Evolutionary conservation across 1,140 invertebrate species (phyloP), one percentile per base, ranked within the genome.

Genomic region (Argopecten irradians): DNA sequence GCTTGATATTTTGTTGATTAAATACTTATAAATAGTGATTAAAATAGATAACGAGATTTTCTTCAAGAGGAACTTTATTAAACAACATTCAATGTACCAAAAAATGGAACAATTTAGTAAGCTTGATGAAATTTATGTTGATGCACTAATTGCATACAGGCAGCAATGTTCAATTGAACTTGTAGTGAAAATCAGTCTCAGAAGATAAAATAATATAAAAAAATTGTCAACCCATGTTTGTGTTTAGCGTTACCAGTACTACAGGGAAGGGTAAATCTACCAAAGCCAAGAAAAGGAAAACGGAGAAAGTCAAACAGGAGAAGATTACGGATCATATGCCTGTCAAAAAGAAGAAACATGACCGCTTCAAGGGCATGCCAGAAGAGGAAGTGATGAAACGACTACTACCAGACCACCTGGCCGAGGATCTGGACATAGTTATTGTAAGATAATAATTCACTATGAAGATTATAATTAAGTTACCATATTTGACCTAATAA

Each of bases 331-430:
- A 96, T 89, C 90, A 93, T 87, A 91, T 95, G 90, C 90, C 92
- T 36, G 97, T 97, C 86, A 99, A 98, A 96, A 97, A 98, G 92
- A 98, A 98, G 96, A 98, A 99, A 95, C 97, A 98, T 95, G 98
- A 99, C 96, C 97, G 98, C 89, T 99, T 99, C 96, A 98, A 99
- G 96, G 98, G 98, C 83, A 98, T 99, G 97, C 97, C 98, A 87
- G 98, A 99, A 96, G 98, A 99, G 95, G 98, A 99, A 96, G 98
- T 99, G 34, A 97, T 98, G 83, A 97, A 98, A 94, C 97, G 98
- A 93, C 98, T 97, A 87, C 96, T 99, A 94, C 98, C 98, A 84
- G 99, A 99, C 96, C 98, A 99, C 96, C 96, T 99, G 82, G 97
- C 97, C 83, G 97, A 97, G 95, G 98, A 98, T 96, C 97, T 99